Percentiles rank a stretch among this genome's conserved stretches.
Conservation (phyloP, 2,113 vertebrate genomes). For the Octodon degus region DNA sequence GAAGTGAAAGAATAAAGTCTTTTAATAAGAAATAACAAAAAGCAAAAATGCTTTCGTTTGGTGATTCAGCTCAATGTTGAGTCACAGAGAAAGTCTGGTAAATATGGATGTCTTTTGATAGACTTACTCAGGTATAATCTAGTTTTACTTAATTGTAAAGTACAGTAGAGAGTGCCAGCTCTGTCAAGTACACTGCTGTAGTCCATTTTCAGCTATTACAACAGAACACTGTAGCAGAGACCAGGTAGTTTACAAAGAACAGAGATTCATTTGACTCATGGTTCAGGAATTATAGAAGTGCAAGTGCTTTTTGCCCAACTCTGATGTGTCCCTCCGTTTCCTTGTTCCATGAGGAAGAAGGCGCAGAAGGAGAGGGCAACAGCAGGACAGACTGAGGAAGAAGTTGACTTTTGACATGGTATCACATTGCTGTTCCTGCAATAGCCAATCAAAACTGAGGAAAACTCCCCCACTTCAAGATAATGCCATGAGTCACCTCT, state of each 20-base stretch:
- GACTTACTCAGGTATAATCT: neutral
- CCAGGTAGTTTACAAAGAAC: neutral
- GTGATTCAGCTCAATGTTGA: neutral
- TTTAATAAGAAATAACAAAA: slow-evolving; percentile 33
- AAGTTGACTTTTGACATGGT: no score
- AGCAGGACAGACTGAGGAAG: neutral
- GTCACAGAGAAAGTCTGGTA: neutral
- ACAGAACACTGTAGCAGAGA: neutral
- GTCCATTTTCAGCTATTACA: neutral
- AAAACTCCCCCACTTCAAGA: neutral
- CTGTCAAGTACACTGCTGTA: neutral
- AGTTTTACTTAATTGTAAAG: neutral
- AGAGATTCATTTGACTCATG: neutral
- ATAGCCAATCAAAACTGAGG: neutral
- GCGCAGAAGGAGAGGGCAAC: neutral
- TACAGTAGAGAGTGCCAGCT: neutral
- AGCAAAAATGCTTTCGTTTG: neutral
- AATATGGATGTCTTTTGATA: neutral
- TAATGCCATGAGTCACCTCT: neutral
- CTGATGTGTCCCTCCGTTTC: neutral
- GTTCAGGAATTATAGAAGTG: neutral
- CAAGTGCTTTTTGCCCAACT: neutral
- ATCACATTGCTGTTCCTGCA: neutral
- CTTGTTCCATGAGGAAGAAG: neutral
- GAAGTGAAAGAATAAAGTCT: slow-evolving; percentile 39